Base-by-base conservation (phyloP, 2,113 vertebrate genomes). In the Mesocricetus auratus region DNA sequence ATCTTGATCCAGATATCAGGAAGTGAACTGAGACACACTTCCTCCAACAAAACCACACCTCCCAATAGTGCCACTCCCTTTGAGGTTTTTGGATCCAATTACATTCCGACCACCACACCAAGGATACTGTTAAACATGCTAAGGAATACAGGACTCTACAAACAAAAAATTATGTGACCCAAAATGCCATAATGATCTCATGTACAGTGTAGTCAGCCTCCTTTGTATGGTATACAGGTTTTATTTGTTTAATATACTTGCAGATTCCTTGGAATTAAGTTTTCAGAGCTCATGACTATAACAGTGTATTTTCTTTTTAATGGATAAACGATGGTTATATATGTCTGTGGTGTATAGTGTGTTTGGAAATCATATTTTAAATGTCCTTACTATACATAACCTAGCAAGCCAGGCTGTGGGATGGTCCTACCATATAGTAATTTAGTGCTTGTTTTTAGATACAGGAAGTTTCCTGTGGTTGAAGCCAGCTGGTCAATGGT, bases 401-500 rank as follows among this genome's bases (percentile, higher is more conserved):
- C 36, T 94, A 68, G 87, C 68, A 89, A 89, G 16, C 50, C 82
- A 36, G 19, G 10, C 64, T 95, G 42, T n/a, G 33, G 50, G 21
- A 66, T 56, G 86, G 0, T 89, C 53, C 21, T 50, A 7, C 94
- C 82, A 86, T 83, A 50, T 45, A 64, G 39, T 91, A 71, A 96
- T 69, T 91, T 26, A 36, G 36, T 91, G 21, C 0, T 97, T 98
- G 4, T 97, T 97, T 98, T 98, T 97, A 99, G 99, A 62, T 99
- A 99, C 69, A 99, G 99, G 93, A 98, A 98, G 98, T 99, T 99
- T 97, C 99, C 99, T 39, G 97, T 99, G 95, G 98, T 99, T 94
- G 98, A 99, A 86, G 99, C 99, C 3, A 99, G 97, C 95, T 98
- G 99, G 96, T 99, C 99, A 79, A 98, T 99, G 98, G 98, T 99